Base-by-base conservation (phyloP, 2,797 vertebrate genomes). In the Psittacula echo region DNA sequence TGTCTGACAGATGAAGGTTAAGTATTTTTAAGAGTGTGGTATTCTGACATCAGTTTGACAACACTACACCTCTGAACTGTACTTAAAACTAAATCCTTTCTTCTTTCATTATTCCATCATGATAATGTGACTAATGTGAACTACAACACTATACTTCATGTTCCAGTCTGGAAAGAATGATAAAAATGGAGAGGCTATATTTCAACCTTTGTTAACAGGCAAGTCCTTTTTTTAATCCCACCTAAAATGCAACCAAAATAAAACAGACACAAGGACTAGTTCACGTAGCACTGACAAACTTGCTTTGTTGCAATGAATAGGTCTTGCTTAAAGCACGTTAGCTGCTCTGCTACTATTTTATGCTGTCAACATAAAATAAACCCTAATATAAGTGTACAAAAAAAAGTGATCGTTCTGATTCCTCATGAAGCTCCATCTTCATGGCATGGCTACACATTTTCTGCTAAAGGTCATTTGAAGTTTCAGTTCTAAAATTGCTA, bases 41-140 rank as follows among this genome's bases (percentile, higher is more conserved):
- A 96, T 97, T 97, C 97, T 97, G 96, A 97, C 95, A 94, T 96
- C 95, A 85, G 82, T 96, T 94, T 83, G 84, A 95, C 94, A 97
- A 90, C 91, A 91, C 90, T 96, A 91, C 89, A 96, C 85, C 89
- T 97, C 97, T 96, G 97, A 96, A 97, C 90, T 78, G 84, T 94
- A 89, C 61, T 89, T 80, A 93, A 90, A 90, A 95, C 89, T 67
- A 85, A 89, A 75, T 56, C 27, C 32, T 82, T 90, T 80, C 53
- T 91, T 86, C 87, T 94, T 97, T 96, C 95, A 89, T 97, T 96
- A 94, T 97, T 97, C 86, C 60, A 83, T 90, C 93, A 96, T 82
- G 94, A 95, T 90, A 96, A 92, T 51, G 68, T 85, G 84, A 94
- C 84, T 93, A 89, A 95, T 58, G 60, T 76, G 87, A 97, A 96